Base-by-base conservation (phyloP, 2,888 invertebrate genomes). In the Parnassius orleans region DNA sequence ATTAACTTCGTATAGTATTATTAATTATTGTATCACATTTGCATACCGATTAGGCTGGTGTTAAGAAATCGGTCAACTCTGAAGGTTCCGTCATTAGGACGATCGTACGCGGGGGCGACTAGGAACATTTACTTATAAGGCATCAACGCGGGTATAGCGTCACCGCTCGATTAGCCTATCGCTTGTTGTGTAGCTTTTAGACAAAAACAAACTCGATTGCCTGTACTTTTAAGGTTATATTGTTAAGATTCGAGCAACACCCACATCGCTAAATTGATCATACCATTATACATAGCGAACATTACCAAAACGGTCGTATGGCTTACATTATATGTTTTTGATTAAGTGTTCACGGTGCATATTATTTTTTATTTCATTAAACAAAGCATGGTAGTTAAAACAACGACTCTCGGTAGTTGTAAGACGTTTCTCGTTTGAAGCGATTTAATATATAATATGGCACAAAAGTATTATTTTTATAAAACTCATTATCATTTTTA, bases 61-160 rank as follows among this genome's bases (percentile, higher is more conserved):
- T 78, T 71, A 78, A 80, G 79, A 83, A 85, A 83, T 79, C 73
- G 72, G 72, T 70, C 72, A 68, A 65, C 65, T 76, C 74, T 24
- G 50, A 63, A 77, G 73, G 80, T 83, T 83, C 80, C 79, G 81
- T 78, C 78, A 78, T 74, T 74, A 72, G 67, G 71, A 74, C 73
- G 59, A 60, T 9, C n/a, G 61, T 61, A 67, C 75, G 90, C 84
- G 90, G 90, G 90, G 90, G 91, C 90, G 90, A 87, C 75, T 86
- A 87, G 88, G 88, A 87, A 87, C 85, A 82, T 79, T 72, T 76
- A 78, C 90, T 77, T 89, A 87, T 87, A 90, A 76, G 90, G 90
- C 70, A 73, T 72, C 74, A 78, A 74, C 73, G 73, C 75, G 76
- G 77, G 71, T 73, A 75, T 78, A 78, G 74, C 90, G 89, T 91